Base-by-base conservation (phyloP, 2,888 invertebrate genomes). In the Pyrochroa serraticornis region DNA sequence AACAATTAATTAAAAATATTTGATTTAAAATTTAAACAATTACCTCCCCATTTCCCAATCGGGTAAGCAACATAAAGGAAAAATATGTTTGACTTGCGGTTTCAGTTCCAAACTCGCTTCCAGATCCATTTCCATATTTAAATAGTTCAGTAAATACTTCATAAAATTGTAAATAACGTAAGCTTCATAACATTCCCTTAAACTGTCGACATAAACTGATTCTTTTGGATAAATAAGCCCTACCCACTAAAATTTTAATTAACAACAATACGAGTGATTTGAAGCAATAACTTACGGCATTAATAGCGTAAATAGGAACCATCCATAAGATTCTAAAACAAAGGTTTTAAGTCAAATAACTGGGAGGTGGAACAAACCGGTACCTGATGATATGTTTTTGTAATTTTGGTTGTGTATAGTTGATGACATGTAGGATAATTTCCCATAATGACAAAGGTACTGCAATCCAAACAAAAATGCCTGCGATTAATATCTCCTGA, bases 161-260 rank as follows among this genome's bases (percentile, higher is more conserved):
- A 97, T 95, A 76, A 97, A 97, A 82, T 96, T 97, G 79, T 97
- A 97, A 72, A 97, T 97, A 1, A 97, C 97, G 82, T 96, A 97
- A 0, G 96, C 97, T 81, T 97, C 97, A 76, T 97, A 97, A 77
- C 96, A 97, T 82, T 97, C 97, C 76, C 97, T 84, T 47, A 93
- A 79, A 68, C 94, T 93, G 79, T 97, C 96, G 73, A 96, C 87
- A 77, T 96, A 97, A 66, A 97, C 94, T 36, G 95, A 92, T 70
- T 90, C 88, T 66, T 89, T 85, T 0, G 95, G 94, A 77, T 92
- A 95, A 47, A 91, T 83, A 60, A 97, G 81, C 1, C 96, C 96
- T 69, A 95, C 83, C 93, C 93, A 95, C 89, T 89, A 76, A 56
- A 75, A 76, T 58, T 51, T 51, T 46, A 34, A 54, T 46, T 12